Evolutionary conservation across 2,888 invertebrate species (phyloP), one percentile per base, ranked within the genome.

Genomic region (Therioaphis trifolii): DNA sequence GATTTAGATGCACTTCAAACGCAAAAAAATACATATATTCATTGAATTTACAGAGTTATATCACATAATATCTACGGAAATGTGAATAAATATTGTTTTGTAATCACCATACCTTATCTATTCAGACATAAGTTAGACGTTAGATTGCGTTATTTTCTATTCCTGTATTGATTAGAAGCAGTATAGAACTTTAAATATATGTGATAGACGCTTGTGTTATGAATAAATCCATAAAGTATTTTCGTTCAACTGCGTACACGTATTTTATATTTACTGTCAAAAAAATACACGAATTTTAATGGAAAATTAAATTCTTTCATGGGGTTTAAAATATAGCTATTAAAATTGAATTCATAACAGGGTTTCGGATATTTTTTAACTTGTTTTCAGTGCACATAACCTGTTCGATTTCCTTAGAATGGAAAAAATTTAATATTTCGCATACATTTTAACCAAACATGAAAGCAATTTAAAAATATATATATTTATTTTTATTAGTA

Each of bases 101-200:
- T 61, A 61, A 76, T 61, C 12, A 61, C 27, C 46, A 29, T 76
- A 61, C n/a, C n/a, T n/a, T n/a, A n/a, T n/a, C n/a, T n/a, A n/a
- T n/a, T n/a, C n/a, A n/a, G n/a, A 61, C 40, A 29, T 21, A 21
- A 46, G 27, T n/a, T n/a, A 43, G 27, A 46, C 15, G 35, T n/a
- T n/a, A n/a, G 35, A 18, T 43, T 43, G 4, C 43, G 11, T 58
- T 43, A 61, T 77, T 49, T 63, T 2, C 63, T 14, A 29, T 18
- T 24, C 18, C 0, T 18, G 14, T 61, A 14, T 24, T 3, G 21
- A 9, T 7, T 55, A 55, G 14, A 52, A n/a, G 27, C 14, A 14
- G 15, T 15, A 75, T 12, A 14, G n/a, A 63, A 77, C 21, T 21
- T 46, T 63, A 46, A 46, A 63, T 63, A 77, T 77, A 29, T n/a